Evolutionary conservation across 2,888 invertebrate species (phyloP).

Genomic region (Criorhina ranunculi): DNA sequence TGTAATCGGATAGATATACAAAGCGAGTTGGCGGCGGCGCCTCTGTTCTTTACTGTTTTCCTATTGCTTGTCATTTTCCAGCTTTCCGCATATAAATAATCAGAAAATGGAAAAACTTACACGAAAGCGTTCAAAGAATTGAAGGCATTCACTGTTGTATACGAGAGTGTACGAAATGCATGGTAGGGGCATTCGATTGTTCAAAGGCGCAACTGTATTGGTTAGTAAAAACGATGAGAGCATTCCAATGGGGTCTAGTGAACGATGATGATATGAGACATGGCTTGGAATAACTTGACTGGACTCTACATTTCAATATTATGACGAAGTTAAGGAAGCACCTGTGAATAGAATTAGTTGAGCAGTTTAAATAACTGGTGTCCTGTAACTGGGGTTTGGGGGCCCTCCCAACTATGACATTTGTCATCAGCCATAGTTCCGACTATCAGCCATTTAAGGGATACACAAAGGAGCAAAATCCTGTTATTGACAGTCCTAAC

Average conservation of each 20-base stretch:
- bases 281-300: slow-evolving; percentile 44
- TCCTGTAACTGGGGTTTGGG: too few relatives aligned
- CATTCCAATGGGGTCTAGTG: slow-evolving; percentile 51
- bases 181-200: slow-evolving; percentile 29
- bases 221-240: slow-evolving; percentile 19
- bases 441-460: too few relatives aligned
- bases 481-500: too few relatives aligned
- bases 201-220: slow-evolving; percentile 42
- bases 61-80: slow-evolving; percentile 77
- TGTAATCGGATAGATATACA: slow-evolving; percentile 62
- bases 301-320: slow-evolving; percentile 29
- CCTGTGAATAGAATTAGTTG: too few relatives aligned
- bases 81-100: slow-evolving; percentile 74
- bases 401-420: too few relatives aligned
- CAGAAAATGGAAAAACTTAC: slow-evolving; percentile 72
- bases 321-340: neutral
- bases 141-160: neutral
- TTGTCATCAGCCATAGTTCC: too few relatives aligned
- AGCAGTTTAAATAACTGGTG: too few relatives aligned
- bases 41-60: slow-evolving; percentile 78
- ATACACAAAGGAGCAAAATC: too few relatives aligned
- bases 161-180: neutral
- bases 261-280: slow-evolving; percentile 47
- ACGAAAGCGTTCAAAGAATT: slow-evolving; percentile 62
- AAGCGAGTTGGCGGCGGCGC: slow-evolving; percentile 73